Percentiles rank a stretch among this genome's conserved stretches.
phyloP scores from a whole-genome alignment of 2,888 invertebrate species.

The Caenorhabditis doughertyi region DNA sequence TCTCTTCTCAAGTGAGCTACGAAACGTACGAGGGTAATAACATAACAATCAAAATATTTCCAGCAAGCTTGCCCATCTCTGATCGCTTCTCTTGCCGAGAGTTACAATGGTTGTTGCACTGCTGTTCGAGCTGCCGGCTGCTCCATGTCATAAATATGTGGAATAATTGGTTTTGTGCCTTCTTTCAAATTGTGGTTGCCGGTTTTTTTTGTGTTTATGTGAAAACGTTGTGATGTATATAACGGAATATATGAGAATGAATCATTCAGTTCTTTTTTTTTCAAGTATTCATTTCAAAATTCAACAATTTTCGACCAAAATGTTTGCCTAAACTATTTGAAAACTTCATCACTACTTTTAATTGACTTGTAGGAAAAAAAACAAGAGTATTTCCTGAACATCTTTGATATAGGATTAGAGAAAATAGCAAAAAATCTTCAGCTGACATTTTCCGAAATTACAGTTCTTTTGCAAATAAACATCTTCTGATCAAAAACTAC shows the following conservation, averaged over 20 bases:
- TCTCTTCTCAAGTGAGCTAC: constrained; percentile 51
- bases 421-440: too few species aligned
- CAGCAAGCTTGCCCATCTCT: constrained; percentile 67
- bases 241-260: constrained; percentile 45
- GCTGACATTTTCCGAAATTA: too few species aligned
- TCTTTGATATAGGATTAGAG: too few species aligned
- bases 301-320: constrained; percentile 4
- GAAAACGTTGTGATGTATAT: constrained; percentile 56
- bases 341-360: background rate
- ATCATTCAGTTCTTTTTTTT: constrained; percentile 20
- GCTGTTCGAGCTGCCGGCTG: constrained; percentile 72
- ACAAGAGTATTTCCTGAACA: too few species aligned
- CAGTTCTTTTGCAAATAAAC: too few species aligned
- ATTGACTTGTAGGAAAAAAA: too few species aligned
- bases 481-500: too few species aligned
- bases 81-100: constrained; percentile 62
- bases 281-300: background rate
- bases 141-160: constrained; percentile 53
- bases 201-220: constrained; percentile 20
- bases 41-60: constrained; percentile 9
- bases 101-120: constrained; percentile 73
- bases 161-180: constrained; percentile 33
- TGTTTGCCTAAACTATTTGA: background rate
- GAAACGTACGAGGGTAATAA: background rate
- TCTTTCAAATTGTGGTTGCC: constrained; percentile 34